Evolutionary conservation across 2,113 vertebrate genomes (phyloP), one percentile per base, ranked within the genome.

Genomic region (Triplophysa siluroides): DNA sequence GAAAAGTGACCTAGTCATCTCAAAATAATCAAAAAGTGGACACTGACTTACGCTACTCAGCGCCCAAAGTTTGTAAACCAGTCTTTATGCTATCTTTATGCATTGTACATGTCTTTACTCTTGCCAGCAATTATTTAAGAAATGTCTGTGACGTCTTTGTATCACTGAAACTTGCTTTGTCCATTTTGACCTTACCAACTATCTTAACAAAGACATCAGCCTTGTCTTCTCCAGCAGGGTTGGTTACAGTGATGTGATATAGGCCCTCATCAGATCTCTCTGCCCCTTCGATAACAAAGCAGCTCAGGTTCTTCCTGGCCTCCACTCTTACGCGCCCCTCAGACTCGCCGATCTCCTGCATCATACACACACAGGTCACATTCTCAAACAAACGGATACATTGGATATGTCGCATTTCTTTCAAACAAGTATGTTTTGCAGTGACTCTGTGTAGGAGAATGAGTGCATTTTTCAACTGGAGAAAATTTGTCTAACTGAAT

Each of bases 251-350:
- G 90, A 97, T 96, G 83, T 85, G 89, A 85, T 97, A 97, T 1
- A 14, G 76, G 0, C 92, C 94, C 87, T 96, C 95, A 0, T 97
- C 96, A 0, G 9, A 61, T 38, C 89, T 88, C 86, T 92, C 91
- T 0, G 95, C 94, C 1, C 93, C 94, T 82, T 97, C 96, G 0
- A 97, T 95, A 21, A 96, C 89, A 0, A 96, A 94, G 88, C 93
- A 95, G 93, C 93, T 94, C 83, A 88, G 45, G 14, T 90, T 93
- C 7, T 83, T 87, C 50, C 83, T 87, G 54, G 87, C 83, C 88
- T 97, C 96, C 0, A 97, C 76, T 0, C 74, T 94, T 19, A 90
- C 85, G 21, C 95, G 88, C 61, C 96, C 96, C 81, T 96, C 95
- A 0, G 64, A 82, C 5, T 85, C 84, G 0, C 83, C 18, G 76